Percentiles rank a stretch among this genome's conserved stretches.
These are phyloP conservation scores for Agapornis roseicollis DNA, from an alignment of 2,113 vertebrate species.

Conservation along the genomic window DNA sequence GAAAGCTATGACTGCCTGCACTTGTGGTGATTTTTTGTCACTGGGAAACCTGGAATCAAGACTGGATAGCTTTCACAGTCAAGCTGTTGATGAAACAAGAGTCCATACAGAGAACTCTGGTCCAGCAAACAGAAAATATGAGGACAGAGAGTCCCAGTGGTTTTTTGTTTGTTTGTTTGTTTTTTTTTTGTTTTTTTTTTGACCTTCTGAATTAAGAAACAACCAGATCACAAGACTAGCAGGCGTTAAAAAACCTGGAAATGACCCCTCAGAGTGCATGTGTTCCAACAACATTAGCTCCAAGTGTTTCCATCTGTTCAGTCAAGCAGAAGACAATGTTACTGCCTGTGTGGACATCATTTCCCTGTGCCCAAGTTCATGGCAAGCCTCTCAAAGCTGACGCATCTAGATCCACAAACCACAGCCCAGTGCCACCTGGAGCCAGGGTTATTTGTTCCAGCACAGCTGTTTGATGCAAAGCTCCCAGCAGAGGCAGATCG, in stretches of 20 bases:
- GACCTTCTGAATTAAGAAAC: conserved; percentile 8
- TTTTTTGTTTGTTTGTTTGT: too few species aligned
- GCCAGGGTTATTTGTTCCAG: neutral
- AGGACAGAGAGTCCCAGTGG: too few species aligned
- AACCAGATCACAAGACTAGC: neutral
- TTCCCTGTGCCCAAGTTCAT: neutral
- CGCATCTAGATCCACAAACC: neutral
- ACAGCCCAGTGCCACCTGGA: neutral
- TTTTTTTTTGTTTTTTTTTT: too few species aligned
- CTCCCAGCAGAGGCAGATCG: neutral
- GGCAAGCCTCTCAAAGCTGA: neutral
- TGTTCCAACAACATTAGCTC: neutral
- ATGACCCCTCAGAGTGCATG: neutral
- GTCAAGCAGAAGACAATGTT: neutral
- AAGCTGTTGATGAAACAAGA: conserved; percentile 3
- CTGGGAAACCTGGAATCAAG: conserved; percentile 11
- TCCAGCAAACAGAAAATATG: neutral
- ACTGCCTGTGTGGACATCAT: neutral
- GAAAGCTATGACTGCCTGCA: neutral
- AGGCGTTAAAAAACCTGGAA: neutral
- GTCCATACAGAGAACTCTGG: neutral
- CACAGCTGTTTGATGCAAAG: neutral
- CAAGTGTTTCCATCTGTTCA: neutral
- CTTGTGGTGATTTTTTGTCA: neutral
- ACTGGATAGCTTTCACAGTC: neutral